These are phyloP conservation scores for Smittia sp. DNA, from an alignment of 2,888 invertebrate species.

Conservation along the genomic window DNA sequence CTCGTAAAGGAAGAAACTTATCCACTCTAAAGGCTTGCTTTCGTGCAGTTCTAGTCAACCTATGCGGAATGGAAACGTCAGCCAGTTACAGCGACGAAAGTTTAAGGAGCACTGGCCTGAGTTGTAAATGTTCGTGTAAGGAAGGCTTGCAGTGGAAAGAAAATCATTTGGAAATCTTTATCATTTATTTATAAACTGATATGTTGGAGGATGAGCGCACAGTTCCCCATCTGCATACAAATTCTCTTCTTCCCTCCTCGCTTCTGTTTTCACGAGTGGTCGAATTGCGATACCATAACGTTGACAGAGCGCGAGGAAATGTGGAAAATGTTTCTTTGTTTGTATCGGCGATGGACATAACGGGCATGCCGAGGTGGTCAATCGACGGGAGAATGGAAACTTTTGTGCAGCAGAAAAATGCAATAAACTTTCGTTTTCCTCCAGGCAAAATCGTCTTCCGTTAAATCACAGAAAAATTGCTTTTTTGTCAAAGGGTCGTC, in stretches of 20 bases:
- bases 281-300: neutral
- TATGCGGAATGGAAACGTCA: too few relatives aligned
- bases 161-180: constrained; percentile 39
- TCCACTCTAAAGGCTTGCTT: neutral
- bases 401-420: neutral
- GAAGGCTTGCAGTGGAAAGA: constrained; percentile 4
- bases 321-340: neutral
- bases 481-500: too few relatives aligned
- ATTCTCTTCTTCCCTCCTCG: constrained; percentile 8
- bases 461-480: neutral
- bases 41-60: too few relatives aligned
- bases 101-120: neutral
- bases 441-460: neutral
- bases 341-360: neutral
- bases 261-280: neutral
- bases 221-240: constrained; percentile 35
- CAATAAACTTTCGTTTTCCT: constrained; percentile 1
- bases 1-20: neutral
- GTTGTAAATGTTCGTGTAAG: constrained; percentile 14
- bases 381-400: neutral
- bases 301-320: neutral
- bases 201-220: neutral
- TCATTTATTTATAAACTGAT: constrained; percentile 41
- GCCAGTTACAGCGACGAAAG: too few relatives aligned
- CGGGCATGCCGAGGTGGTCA: neutral